Conservation (phyloP, 2,797 vertebrate species). For the Antennarius maculatus region DNA sequence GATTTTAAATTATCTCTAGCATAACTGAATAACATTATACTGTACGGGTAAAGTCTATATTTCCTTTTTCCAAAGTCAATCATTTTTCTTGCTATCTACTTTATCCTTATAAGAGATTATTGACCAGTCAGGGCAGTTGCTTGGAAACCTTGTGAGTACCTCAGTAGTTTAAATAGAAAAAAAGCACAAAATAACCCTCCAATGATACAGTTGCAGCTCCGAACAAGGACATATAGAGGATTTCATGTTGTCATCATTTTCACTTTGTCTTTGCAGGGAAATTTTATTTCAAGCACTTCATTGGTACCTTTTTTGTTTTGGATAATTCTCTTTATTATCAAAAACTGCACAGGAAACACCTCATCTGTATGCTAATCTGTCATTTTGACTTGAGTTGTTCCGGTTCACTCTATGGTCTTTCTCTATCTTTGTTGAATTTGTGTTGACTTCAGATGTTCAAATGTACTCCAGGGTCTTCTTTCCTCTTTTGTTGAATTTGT, state of each 20-base stretch:
- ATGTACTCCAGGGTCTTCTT: neutral
- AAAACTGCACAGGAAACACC: neutral
- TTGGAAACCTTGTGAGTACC: slow-evolving; percentile 36
- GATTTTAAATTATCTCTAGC: slow-evolving; percentile 4
- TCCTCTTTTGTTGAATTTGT: neutral
- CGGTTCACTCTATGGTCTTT: no score
- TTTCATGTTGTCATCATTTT: slow-evolving; percentile 9
- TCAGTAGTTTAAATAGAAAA: slow-evolving; percentile 11
- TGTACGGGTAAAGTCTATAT: neutral
- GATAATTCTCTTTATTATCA: neutral
- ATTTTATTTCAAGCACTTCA: neutral
- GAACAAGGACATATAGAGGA: neutral
- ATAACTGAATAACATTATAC: neutral
- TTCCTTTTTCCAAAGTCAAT: neutral
- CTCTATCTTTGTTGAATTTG: no score
- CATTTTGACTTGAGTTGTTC: no score
- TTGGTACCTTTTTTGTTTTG: neutral
- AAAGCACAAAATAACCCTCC: neutral
- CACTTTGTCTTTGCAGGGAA: neutral
- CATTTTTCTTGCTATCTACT: neutral
- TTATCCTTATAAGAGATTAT: slow-evolving; percentile 9
- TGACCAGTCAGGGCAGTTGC: slow-evolving; percentile 26
- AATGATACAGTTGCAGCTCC: slow-evolving; percentile 1
- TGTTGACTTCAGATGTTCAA: no score
- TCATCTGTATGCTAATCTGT: no score